Conservation (phyloP, 2,888 invertebrate species). For the Spisula subtruncata region DNA sequence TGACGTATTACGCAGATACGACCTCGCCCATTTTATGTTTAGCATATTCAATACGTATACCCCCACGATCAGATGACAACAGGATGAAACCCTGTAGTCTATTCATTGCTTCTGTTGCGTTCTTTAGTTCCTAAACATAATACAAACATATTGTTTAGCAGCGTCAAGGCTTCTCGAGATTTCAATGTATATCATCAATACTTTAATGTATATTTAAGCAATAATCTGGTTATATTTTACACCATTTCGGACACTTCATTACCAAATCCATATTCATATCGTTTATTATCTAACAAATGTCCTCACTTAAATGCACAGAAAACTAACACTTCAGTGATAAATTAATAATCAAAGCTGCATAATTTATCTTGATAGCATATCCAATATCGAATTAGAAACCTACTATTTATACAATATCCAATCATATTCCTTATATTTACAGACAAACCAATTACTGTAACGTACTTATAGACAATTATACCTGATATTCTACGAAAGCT, state of each 20-base stretch:
- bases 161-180: neutral
- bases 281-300: no score
- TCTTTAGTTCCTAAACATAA: constrained; percentile 91
- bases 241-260: no score
- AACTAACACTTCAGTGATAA: no score
- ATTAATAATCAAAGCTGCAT: neutral
- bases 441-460: neutral
- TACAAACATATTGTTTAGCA: constrained; percentile 21
- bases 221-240: no score
- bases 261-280: no score
- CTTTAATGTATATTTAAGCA: no score
- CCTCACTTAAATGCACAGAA: no score
- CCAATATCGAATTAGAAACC: neutral
- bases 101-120: constrained; percentile 97
- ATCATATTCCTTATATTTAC: neutral
- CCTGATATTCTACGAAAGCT: constrained; percentile 98
- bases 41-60: constrained; percentile 99
- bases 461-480: constrained; percentile 72
- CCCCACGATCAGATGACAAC: constrained; percentile 98
- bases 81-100: constrained; percentile 98
- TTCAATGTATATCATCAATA: neutral
- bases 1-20: constrained; percentile 71
- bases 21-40: constrained; percentile 99
- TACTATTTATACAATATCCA: neutral
- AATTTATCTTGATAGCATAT: neutral